Conservation (phyloP, 2,797 vertebrate genomes). For the Siniperca undulata region DNA sequence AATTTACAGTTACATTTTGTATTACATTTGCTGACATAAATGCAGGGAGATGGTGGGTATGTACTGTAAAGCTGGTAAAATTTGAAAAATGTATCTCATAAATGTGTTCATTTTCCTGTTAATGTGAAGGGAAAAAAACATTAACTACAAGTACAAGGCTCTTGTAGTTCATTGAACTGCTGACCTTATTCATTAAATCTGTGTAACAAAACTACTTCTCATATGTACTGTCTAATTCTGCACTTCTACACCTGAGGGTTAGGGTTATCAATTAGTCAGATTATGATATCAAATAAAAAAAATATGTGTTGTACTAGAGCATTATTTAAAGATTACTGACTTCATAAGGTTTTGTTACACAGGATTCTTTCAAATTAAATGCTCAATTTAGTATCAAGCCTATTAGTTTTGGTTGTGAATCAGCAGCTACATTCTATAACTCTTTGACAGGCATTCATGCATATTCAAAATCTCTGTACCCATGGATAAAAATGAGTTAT, state of each 20-base stretch:
- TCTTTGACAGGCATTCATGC: slow-evolving; percentile 3
- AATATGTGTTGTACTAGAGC: not conserved
- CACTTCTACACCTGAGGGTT: slow-evolving; percentile 6
- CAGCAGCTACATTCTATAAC: not conserved
- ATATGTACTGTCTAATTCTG: not conserved
- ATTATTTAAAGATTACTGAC: slow-evolving; percentile 17
- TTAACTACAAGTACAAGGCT: not conserved
- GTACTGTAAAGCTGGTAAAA: not conserved
- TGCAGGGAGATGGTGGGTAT: not conserved
- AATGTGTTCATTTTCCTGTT: not conserved
- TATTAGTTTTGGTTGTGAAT: slow-evolving; percentile 11
- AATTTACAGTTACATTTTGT: not conserved
- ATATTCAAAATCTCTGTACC: slow-evolving; percentile 1
- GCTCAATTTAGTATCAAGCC: slow-evolving; percentile 2
- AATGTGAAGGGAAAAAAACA: not conserved
- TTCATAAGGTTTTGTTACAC: not conserved
- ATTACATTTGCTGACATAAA: not conserved
- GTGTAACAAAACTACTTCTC: not conserved
- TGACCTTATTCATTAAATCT: slow-evolving; percentile 11
- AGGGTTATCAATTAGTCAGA: slow-evolving; percentile 14
- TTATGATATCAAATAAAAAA: slow-evolving; percentile 7
- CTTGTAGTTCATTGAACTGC: not conserved
- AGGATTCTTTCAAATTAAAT: not conserved
- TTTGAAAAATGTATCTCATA: not conserved
- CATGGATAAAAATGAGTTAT: slow-evolving; percentile 2